A percentile compares a stretch with the other conserved stretches of the same genome.
These are phyloP conservation scores for Chironex yamaguchii DNA, from an alignment of 30 jellyfish, hydroid and myxozoan genomes.

Conservation along the genomic window DNA sequence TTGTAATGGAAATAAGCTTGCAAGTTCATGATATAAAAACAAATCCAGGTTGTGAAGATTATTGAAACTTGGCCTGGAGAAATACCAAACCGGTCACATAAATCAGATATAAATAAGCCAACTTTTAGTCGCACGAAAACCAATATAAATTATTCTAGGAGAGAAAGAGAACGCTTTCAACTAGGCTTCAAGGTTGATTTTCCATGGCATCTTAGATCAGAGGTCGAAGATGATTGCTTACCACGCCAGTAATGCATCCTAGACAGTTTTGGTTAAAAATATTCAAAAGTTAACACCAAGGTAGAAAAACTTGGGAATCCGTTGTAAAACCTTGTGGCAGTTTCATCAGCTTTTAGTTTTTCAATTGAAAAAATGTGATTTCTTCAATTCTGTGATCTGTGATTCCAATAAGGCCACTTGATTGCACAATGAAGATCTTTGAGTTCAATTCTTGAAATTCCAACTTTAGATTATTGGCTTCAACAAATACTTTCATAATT, in stretches of 20 bases:
- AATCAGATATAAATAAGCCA: slow-evolving; percentile 35
- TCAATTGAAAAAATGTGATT: slow-evolving; percentile 35
- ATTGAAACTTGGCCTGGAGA: slow-evolving; percentile 19
- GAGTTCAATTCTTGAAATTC: not conserved
- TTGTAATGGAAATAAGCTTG: slow-evolving; percentile 27
- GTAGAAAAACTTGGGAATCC: slow-evolving; percentile 42
- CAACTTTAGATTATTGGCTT: not conserved
- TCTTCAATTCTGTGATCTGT: slow-evolving; percentile 26
- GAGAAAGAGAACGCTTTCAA: slow-evolving; percentile 52
- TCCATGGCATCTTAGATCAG: not conserved
- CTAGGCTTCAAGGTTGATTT: slow-evolving; percentile 5
- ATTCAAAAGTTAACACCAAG: slow-evolving; percentile 9
- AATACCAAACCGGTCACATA: slow-evolving; percentile 16
- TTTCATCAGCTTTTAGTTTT: slow-evolving; percentile 19
- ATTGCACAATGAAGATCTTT: not conserved
- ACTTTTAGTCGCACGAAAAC: slow-evolving; percentile 47
- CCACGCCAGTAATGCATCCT: slow-evolving; percentile 55
- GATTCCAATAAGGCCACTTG: not conserved
- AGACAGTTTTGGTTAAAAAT: slow-evolving; percentile 35
- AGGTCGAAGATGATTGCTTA: too few relatives aligned
- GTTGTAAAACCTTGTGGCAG: slow-evolving; percentile 6
- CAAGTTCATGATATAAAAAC: slow-evolving; percentile 39
- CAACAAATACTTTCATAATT: slow-evolving; percentile 7
- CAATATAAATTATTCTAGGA: slow-evolving; percentile 50
- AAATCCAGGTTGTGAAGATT: slow-evolving; percentile 25